phyloP scores from a whole-genome alignment of 2,113 vertebrate species.

The Anoplopoma fimbria region DNA sequence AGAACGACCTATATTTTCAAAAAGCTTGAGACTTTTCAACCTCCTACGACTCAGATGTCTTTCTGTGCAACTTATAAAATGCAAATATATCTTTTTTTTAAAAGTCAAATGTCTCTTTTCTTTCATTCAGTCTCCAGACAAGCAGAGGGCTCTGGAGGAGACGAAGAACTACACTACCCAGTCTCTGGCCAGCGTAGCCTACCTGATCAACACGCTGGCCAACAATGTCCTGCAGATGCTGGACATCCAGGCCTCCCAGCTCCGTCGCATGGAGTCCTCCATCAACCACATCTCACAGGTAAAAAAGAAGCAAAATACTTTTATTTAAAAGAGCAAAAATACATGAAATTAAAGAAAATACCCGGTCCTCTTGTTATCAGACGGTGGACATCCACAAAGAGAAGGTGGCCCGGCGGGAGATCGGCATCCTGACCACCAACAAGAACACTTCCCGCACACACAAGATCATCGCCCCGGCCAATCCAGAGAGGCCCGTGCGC shows the following conservation, averaged over 20 bases:
- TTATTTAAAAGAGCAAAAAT: too few relatives aligned
- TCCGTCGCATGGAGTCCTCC: conserved; percentile 98
- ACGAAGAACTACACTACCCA: conserved; percentile 99
- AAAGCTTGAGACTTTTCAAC: too few relatives aligned
- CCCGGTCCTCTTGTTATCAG: conserved; percentile 70
- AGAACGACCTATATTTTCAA: neutral
- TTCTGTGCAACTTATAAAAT: neutral
- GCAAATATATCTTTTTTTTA: neutral
- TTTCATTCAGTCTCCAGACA: conserved; percentile 90
- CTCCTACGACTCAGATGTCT: too few relatives aligned
- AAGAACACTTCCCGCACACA: conserved; percentile 99
- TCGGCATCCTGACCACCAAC: conserved; percentile 99
- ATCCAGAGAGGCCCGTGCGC: conserved; percentile 97
- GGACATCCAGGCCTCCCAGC: conserved; percentile 98
- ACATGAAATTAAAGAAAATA: neutral
- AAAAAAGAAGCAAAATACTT: too few relatives aligned
- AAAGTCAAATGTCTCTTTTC: neutral
- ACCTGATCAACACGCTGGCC: conserved; percentile 99
- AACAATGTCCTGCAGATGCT: conserved; percentile 99
- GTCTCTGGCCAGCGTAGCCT: conserved; percentile 97
- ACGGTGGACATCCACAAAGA: conserved; percentile 99
- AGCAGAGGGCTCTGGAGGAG: conserved; percentile 97
- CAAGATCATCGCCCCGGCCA: conserved; percentile 99
- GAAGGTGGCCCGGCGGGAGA: conserved; percentile 98
- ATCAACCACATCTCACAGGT: conserved; percentile 99